These are phyloP conservation scores for Drosophila vallismaia DNA, from an alignment of 2,888 invertebrate genomes.

Conservation along the genomic window DNA sequence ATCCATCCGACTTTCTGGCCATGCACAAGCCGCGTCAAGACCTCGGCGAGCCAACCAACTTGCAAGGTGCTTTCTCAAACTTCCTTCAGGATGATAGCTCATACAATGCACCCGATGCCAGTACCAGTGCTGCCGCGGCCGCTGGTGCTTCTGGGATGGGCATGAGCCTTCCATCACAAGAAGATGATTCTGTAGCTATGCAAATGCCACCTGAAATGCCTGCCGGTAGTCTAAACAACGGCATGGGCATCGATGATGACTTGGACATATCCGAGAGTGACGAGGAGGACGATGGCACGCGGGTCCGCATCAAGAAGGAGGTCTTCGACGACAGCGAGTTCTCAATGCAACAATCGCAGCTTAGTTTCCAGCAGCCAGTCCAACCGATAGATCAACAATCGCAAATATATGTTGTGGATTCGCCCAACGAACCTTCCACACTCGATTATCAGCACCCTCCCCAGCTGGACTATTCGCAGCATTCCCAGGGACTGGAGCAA, in stretches of 20 bases:
- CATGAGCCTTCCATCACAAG: conserved; percentile 12
- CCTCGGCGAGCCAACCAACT: conserved; percentile 47
- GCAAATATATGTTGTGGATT: conserved; percentile 57
- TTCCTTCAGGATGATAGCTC: conserved; percentile 72
- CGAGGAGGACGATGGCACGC: conserved; percentile 83
- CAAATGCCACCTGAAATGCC: conserved; percentile 67
- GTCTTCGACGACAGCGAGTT: conserved; percentile 57
- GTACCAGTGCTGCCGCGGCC: conserved; percentile 55
- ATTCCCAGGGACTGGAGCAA: conserved; percentile 32
- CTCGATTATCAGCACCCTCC: conserved; percentile 30
- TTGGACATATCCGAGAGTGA: conserved; percentile 92
- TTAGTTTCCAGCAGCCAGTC: conserved; percentile 25
- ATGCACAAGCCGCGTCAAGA: conserved; percentile 84
- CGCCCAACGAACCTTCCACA: conserved; percentile 51
- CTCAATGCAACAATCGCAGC: conserved; percentile 28
- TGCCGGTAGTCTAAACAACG: conserved; percentile 83
- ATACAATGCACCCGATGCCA: conserved; percentile 53
- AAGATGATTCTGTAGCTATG: conserved; percentile 31
- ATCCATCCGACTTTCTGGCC: conserved; percentile 92
- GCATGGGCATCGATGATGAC: conserved; percentile 90
- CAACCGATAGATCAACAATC: conserved; percentile 33
- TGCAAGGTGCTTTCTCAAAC: conserved; percentile 57
- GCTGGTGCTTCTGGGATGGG: conserved; percentile 21
- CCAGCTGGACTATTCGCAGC: conserved; percentile 45
- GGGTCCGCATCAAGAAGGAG: conserved; percentile 68